Base-by-base conservation (phyloP, 1,140 invertebrate species). In the Oscheius sp. region DNA sequence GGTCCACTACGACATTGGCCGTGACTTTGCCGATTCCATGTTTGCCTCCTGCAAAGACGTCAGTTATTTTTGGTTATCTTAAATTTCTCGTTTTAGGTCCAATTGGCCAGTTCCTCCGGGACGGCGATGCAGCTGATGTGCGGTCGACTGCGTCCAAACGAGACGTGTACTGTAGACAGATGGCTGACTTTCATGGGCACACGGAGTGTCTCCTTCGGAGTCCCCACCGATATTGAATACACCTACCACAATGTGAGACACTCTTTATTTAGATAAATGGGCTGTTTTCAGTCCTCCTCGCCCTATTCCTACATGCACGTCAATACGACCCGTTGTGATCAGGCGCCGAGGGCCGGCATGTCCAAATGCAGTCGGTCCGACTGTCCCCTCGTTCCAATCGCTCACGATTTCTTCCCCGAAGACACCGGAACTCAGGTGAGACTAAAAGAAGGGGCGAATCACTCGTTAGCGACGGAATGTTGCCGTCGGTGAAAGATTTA, bases 141-240 rank as follows among this genome's bases (percentile, higher is more conserved):
- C 23, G 49, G 49, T 26, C 7, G 23, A 26, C 49, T 55, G 49
- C 15, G 28, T 20, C 49, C 49, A 4, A 55, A 55, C 49, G 49
- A 55, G 23, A 55, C 75, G 3, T 81, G 79, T 45, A 82, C 78
- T 29, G 26, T 69, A 13, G 26, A 68, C 4, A 70, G 72, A 38
- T 74, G 79, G 58, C 74, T 81, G 29, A 68, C 73, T 26, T 81
- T 77, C 68, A 62, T 82, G 28, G 79, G 79, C 26, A 80, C 79
- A 15, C 79, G 78, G 38, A 80, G 79, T 62, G 73, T 78, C 3
- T 36, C 38, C 42, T 10, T 67, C 3, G 34, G 31, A 7, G 35
- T 69, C 45, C 64, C 65, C 28, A 62, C 63, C 35, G 4, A 3
- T 23, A 55, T 55, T 23, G 49, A 55, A 15, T 55, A 55, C 49